These are phyloP conservation scores for Astreopora myriophthalma DNA, from an alignment of 64 coral and sea anemone species.

Conservation along the genomic window DNA sequence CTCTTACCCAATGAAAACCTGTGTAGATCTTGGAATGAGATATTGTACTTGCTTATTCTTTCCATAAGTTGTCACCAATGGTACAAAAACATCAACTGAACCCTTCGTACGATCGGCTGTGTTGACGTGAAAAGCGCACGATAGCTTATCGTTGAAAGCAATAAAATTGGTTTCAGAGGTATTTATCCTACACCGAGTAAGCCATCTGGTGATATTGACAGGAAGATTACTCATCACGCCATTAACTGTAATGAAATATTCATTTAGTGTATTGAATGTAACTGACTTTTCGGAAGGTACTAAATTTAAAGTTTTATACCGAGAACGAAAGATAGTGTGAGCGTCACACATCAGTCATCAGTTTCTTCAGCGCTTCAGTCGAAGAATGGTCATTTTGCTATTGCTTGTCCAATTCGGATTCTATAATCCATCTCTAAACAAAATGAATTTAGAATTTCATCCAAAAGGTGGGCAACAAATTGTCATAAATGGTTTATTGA, in stretches of 20 bases:
- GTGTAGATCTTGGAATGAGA: not conserved
- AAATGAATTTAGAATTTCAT: not conserved
- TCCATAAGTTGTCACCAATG: not conserved
- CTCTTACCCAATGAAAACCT: not conserved
- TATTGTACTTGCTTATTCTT: constrained; percentile 8
- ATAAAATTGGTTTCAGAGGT: not conserved
- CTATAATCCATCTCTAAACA: constrained; percentile 14
- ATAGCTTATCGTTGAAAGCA: not conserved
- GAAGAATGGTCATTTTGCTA: not conserved
- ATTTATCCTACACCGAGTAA: not conserved
- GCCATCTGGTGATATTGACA: not conserved
- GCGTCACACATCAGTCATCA: too few relatives aligned
- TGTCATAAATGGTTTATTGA: not conserved
- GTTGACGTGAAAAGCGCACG: too few relatives aligned
- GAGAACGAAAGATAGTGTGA: too few relatives aligned
- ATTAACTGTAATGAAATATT: not conserved
- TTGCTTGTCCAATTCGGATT: not conserved
- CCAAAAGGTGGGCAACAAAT: not conserved
- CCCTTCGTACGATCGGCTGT: too few relatives aligned
- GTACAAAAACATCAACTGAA: too few relatives aligned
- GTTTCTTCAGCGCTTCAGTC: not conserved
- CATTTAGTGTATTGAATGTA: not conserved
- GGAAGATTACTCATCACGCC: not conserved
- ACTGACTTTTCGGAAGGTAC: too few relatives aligned
- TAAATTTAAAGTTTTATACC: too few relatives aligned